phyloP scores from a whole-genome alignment of 2,113 vertebrate genomes.

The Orthonyx spaldingii region DNA sequence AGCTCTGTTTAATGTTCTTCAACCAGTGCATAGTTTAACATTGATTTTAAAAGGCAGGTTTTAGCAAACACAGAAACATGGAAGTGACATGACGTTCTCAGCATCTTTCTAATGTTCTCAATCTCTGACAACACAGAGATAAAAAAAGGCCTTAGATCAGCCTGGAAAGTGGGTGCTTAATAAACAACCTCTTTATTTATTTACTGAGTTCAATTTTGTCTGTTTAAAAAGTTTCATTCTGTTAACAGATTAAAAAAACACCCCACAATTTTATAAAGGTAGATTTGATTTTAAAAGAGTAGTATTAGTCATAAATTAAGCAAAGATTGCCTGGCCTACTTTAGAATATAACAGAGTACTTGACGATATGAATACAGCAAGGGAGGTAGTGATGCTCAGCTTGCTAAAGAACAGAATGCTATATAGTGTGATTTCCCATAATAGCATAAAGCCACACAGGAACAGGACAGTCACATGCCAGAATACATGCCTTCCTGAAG shows the following conservation, averaged over 20 bases:
- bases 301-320: background rate
- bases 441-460: background rate
- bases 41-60: background rate
- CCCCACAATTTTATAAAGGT: background rate
- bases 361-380: background rate
- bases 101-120: background rate
- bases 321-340: background rate
- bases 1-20: background rate
- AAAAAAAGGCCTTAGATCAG: background rate
- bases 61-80: background rate
- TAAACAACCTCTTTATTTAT: background rate
- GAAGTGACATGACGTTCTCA: background rate
- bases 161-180: background rate
- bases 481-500: background rate
- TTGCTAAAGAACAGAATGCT: background rate
- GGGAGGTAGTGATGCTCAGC: background rate
- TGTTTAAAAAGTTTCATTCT: background rate
- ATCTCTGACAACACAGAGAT: background rate
- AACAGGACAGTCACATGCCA: background rate
- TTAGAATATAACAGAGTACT: background rate
- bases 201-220: background rate
- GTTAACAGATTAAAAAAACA: background rate
- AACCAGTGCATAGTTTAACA: background rate
- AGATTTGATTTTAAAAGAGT: background rate
- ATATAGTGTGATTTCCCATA: background rate